Evolutionary conservation across 1,140 invertebrate species (phyloP).

Genomic region (Caenorhabditis remanei): DNA sequence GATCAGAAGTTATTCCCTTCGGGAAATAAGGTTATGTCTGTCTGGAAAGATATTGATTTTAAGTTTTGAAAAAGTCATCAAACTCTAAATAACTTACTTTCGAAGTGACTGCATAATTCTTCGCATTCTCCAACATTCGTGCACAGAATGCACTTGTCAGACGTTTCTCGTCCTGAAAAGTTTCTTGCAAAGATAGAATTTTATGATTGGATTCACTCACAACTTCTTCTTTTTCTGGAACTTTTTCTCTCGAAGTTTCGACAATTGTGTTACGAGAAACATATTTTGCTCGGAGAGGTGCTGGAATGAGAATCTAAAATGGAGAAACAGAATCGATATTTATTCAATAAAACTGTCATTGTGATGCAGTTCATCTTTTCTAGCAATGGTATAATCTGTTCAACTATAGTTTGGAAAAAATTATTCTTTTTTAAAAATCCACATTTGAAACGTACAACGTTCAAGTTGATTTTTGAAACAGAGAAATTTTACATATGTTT

Average conservation of each 20-base stretch:
- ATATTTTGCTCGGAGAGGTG: not conserved
- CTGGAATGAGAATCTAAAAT: slow-evolving; percentile 27
- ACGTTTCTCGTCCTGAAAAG: slow-evolving; percentile 61
- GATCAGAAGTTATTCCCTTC: slow-evolving; percentile 59
- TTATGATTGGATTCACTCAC: not conserved
- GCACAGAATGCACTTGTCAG: slow-evolving; percentile 69
- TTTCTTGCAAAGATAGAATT: not conserved
- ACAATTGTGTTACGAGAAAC: slow-evolving; percentile 13
- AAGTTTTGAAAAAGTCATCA: not conserved
- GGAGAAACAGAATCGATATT: too few species aligned
- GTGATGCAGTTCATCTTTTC: too few species aligned
- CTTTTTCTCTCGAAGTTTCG: not conserved
- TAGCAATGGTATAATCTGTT: too few species aligned
- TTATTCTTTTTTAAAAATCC: too few species aligned
- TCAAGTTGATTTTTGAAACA: too few species aligned
- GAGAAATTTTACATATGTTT: too few species aligned
- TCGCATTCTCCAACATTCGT: slow-evolving; percentile 68
- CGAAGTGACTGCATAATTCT: slow-evolving; percentile 67
- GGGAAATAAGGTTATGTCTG: slow-evolving; percentile 67
- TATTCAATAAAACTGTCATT: too few species aligned
- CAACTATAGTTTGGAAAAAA: too few species aligned
- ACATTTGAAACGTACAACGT: too few species aligned
- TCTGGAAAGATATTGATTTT: slow-evolving; percentile 39
- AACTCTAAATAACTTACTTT: slow-evolving; percentile 48
- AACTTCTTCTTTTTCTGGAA: not conserved